Base-by-base conservation (phyloP, 2,888 invertebrate genomes). In the Ectemnius continuus region DNA sequence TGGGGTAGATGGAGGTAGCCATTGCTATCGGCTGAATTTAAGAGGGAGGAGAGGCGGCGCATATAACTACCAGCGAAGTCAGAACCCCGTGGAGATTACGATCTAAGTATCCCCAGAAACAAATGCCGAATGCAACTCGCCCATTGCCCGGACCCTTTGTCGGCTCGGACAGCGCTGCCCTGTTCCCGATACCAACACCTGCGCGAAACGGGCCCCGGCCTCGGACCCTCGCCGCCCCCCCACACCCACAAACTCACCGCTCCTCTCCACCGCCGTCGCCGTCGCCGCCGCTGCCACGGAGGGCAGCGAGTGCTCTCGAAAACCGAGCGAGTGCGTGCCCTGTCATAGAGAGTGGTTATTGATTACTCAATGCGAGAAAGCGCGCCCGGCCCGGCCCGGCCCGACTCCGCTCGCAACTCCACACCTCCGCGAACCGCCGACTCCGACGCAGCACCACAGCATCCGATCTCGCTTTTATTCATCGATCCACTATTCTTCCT, bases 61-160 rank as follows among this genome's bases (percentile, higher is more conserved):
- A 75, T 73, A 78, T 78, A 81, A 81, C 75, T 81, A 83, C 82
- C 77, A 86, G 82, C 82, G 79, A 82, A 83, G 84, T 80, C 84
- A 69, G 83, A 82, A 84, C 79, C 78, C 76, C 75, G 79, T 78
- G 69, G 78, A 87, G 88, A 89, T 89, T 88, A 84, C 86, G 85
- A 89, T 89, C 88, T 85, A 85, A 88, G 86, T 88, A 88, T 88
- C 86, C 77, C 83, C 82, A 84, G 86, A 87, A 90, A 90, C 89
- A 89, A 90, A 90, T 89, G 87, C 88, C 87, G 86, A 88, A 88
- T 87, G 87, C 87, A 86, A 83, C 84, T 87, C 85, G 83, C 75
- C 85, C 82, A 85, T 85, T 83, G 86, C 80, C 84, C 79, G 81
- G 77, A 72, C 86, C 89, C 89, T 91, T 91, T 90, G 90, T 89